These are phyloP conservation scores for Aspiorhynchus laticeps DNA, from an alignment of 2,113 vertebrate genomes.

Conservation along the genomic window DNA sequence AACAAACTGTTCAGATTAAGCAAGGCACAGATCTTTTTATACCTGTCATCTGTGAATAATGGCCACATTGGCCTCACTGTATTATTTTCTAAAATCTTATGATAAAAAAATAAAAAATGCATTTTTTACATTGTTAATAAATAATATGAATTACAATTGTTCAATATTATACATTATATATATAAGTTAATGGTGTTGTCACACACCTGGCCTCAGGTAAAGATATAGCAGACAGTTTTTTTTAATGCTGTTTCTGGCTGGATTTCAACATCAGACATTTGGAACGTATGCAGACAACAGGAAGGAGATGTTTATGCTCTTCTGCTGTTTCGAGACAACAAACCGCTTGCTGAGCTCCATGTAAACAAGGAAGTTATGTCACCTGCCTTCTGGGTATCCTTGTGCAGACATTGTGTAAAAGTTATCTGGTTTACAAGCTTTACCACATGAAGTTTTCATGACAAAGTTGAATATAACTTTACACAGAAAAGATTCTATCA, in stretches of 20 bases:
- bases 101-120: no score
- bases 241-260: slow-evolving; percentile 6
- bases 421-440: not conserved
- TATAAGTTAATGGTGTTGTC: not conserved
- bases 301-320: slow-evolving; percentile 27
- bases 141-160: not conserved
- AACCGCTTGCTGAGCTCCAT: slow-evolving; percentile 19
- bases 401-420: not conserved
- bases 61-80: not conserved
- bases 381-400: slow-evolving; percentile 15
- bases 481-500: not conserved
- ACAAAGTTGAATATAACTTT: not conserved
- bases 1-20: slow-evolving; percentile 34
- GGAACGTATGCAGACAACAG: slow-evolving; percentile 17
- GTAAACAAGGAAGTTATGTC: slow-evolving; percentile 32
- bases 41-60: slow-evolving; percentile 1
- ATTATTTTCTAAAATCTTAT: not conserved
- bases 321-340: slow-evolving; percentile 23
- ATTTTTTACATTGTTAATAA: not conserved
- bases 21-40: slow-evolving; percentile 18
- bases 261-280: slow-evolving; percentile 1
- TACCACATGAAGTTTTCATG: not conserved
- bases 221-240: not conserved
- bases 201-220: not conserved
- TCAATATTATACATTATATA: not conserved